Conservation (phyloP, 2,113 vertebrate species). For the Dipodomys merriami region DNA sequence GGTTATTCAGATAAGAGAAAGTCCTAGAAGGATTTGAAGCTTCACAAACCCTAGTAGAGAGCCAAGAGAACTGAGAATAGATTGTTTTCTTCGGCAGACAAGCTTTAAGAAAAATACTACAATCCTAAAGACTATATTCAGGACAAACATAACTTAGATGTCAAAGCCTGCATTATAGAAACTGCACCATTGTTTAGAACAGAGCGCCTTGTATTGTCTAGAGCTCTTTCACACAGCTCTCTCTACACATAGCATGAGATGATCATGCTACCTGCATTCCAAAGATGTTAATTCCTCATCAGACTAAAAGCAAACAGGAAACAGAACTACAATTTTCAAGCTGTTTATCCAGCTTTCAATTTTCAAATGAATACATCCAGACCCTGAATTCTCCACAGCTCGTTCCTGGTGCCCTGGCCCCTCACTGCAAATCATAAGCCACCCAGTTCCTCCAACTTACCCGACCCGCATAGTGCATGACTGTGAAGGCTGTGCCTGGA, state of each 20-base stretch:
- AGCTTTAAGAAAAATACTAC: background rate
- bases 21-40: background rate
- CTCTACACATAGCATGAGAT: background rate
- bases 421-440: background rate
- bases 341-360: background rate
- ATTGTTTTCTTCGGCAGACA: background rate
- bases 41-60: background rate
- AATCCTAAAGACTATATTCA: background rate
- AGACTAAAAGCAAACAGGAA: background rate
- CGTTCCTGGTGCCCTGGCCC: background rate
- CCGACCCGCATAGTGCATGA: conserved; percentile 94
- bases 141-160: background rate
- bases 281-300: background rate
- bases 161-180: background rate
- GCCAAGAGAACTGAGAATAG: no score
- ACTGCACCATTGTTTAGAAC: background rate
- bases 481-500: conserved; percentile 90
- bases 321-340: background rate
- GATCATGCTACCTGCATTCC: fast-evolving
- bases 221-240: background rate
- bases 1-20: background rate
- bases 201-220: background rate
- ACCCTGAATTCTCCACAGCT: background rate
- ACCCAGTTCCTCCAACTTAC: conserved; percentile 83
- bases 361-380: background rate